Evolutionary conservation across 2,888 invertebrate species (phyloP).

Genomic region (Ephialtes manifestator): DNA sequence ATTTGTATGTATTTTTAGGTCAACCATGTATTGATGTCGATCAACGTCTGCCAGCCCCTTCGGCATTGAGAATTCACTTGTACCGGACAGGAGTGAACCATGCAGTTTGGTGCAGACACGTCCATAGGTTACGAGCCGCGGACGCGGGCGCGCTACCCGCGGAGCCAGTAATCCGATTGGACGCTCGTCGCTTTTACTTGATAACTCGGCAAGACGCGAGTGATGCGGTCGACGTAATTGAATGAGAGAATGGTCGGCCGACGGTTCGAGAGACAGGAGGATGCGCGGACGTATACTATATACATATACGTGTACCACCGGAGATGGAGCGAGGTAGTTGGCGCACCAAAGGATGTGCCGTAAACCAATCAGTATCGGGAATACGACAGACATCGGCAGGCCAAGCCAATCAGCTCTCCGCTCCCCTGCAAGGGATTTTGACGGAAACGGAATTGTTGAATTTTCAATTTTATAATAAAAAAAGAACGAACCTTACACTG

Average conservation of each 20-base stretch:
- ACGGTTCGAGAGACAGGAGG: slow-evolving; percentile 56
- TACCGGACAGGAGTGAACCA: background rate
- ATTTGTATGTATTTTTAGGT: background rate
- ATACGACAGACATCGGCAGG: slow-evolving; percentile 59
- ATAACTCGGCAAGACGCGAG: slow-evolving; percentile 75
- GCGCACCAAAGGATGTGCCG: slow-evolving; percentile 39
- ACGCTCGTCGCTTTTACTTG: slow-evolving; percentile 70
- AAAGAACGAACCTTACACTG: slow-evolving; percentile 29
- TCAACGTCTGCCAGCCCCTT: background rate
- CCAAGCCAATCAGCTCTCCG: slow-evolving; percentile 67
- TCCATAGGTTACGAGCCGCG: slow-evolving; percentile 4
- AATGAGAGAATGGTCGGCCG: slow-evolving; percentile 61
- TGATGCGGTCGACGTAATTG: slow-evolving; percentile 65
- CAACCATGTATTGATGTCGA: background rate
- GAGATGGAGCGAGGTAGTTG: slow-evolving; percentile 35
- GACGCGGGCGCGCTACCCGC: slow-evolving; percentile 21
- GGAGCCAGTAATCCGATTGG: slow-evolving; percentile 75
- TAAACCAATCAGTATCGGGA: slow-evolving; percentile 75
- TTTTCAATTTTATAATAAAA: slow-evolving; percentile 45
- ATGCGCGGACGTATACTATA: slow-evolving; percentile 29
- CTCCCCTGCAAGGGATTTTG: slow-evolving; percentile 29
- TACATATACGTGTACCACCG: background rate
- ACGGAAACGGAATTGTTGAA: slow-evolving; percentile 67
- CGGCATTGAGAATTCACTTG: slow-evolving; percentile 15
- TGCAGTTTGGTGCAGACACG: slow-evolving; percentile 2